Percentiles rank a stretch among this genome's conserved stretches.
These are phyloP conservation scores for Torymus aiolomorphi DNA, from an alignment of 2,888 invertebrate genomes.

Conservation along the genomic window DNA sequence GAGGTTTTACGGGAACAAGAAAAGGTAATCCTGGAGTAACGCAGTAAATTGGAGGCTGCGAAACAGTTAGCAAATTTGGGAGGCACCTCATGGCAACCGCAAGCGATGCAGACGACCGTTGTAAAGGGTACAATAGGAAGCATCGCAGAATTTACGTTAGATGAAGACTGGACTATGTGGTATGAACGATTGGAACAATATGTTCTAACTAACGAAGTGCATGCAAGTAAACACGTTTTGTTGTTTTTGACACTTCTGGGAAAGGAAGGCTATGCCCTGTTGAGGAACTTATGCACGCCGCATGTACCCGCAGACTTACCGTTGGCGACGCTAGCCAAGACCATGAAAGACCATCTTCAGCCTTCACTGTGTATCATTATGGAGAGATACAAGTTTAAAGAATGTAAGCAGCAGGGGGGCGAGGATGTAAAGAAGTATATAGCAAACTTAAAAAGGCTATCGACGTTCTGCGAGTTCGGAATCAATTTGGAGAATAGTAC, in stretches of 20 bases:
- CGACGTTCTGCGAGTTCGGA: too few species aligned
- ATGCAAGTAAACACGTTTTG: conserved; percentile 30
- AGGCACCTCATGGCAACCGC: not conserved
- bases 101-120: not conserved
- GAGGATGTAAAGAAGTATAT: too few species aligned
- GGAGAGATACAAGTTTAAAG: too few species aligned
- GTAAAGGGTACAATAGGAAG: conserved; percentile 33
- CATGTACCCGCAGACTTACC: too few species aligned
- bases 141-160: conserved; percentile 32
- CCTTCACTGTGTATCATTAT: too few species aligned
- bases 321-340: too few species aligned
- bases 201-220: conserved; percentile 39
- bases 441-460: too few species aligned
- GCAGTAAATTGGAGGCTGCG: not conserved
- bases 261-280: conserved; percentile 35
- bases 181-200: conserved; percentile 50
- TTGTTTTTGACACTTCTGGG: conserved; percentile 43
- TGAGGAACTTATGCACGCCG: conserved; percentile 52
- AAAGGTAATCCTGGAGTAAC: not conserved
- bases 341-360: too few species aligned
- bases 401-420: too few species aligned
- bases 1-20: not conserved
- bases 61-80: not conserved
- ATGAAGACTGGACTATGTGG: conserved; percentile 49
- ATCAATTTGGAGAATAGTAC: too few species aligned